A percentile compares a stretch with the other conserved stretches of the same genome.
Conservation (phyloP, 2,888 invertebrate species). For the Archaeoteleia sp. region DNA sequence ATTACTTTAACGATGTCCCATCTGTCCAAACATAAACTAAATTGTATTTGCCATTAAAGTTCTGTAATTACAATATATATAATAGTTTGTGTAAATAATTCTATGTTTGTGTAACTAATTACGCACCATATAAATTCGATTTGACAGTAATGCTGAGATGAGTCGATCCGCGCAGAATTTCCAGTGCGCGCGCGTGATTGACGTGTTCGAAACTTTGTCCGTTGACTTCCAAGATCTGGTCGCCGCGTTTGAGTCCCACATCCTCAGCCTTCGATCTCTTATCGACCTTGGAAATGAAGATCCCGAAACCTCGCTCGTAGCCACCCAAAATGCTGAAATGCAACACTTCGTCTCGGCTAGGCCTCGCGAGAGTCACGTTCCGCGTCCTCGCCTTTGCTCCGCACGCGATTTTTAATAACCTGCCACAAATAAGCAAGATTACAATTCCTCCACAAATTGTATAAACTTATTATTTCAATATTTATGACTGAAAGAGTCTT, state of each 20-base stretch:
- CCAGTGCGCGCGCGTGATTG: constrained; percentile 92
- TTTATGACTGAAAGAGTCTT: too few relatives aligned
- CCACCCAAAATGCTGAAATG: constrained; percentile 97
- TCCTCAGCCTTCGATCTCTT: constrained; percentile 95
- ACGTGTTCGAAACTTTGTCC: constrained; percentile 97
- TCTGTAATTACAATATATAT: too few relatives aligned
- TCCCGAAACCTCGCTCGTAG: constrained; percentile 92
- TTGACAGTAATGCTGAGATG: constrained; percentile 97
- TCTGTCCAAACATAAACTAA: too few relatives aligned
- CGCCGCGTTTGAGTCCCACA: constrained; percentile 96
- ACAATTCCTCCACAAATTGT: too few relatives aligned
- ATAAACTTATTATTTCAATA: too few relatives aligned
- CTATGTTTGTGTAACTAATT: constrained; percentile 3
- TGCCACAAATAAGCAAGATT: constrained; percentile 64
- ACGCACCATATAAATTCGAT: constrained; percentile 90
- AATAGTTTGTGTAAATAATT: too few relatives aligned
- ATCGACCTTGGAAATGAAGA: constrained; percentile 96
- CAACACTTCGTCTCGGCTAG: constrained; percentile 93
- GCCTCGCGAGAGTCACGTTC: constrained; percentile 92
- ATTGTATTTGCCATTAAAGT: too few relatives aligned
- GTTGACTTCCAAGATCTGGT: constrained; percentile 98
- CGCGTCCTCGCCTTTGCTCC: constrained; percentile 96
- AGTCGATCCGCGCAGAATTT: constrained; percentile 94
- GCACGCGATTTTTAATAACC: constrained; percentile 95
- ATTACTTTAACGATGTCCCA: too few relatives aligned